Evolutionary conservation across 2,113 vertebrate genomes (phyloP), one percentile per base, ranked within the genome.

Genomic region (Odontesthes bonariensis): DNA sequence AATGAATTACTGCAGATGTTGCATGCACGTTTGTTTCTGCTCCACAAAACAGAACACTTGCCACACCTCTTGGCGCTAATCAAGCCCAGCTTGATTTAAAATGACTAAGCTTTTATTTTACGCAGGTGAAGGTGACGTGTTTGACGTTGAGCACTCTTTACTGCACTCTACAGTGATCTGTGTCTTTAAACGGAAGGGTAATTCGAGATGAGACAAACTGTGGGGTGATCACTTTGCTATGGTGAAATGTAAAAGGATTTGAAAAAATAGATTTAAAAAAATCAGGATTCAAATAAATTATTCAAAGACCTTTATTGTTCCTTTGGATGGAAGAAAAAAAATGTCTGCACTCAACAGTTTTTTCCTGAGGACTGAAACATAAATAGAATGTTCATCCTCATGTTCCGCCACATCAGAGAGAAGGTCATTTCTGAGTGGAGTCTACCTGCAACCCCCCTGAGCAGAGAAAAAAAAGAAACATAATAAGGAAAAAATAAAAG

Each of bases 1-100:
- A 91, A 92, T 90, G 90, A 91, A 93, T 91, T 71, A 85, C 72
- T 44, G 62, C 86, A 79, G 71, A 87, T 85, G 69, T 71, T 53
- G 62, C 54, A 55, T 58, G 73, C 20, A 1, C 42, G 79, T 83
- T 74, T 78, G 59, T 67, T 58, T 32, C 69, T 32, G 33, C 75
- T 73, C 16, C 54, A 86, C 73, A 77, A 87, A 86, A 88, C 77
- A 70, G 57, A 69, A 53, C 79, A 85, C 81, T 75, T 53, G 84
- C 52, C 75, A 57, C 69, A 84, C 83, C 81, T 82, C 75, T 72
- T 70, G 22, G 10, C 7, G 46, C 56, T 82, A 70, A 88, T 86
- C 75, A 71, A 58, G 40, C 19, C 63, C 2, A 1, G 3, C 66
- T 81, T 84, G 71, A 86, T 89, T 85, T 81, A 64, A 31, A 76